Base-by-base conservation (phyloP, 2,797 vertebrate species). In the Eupleurogrammus muticus region DNA sequence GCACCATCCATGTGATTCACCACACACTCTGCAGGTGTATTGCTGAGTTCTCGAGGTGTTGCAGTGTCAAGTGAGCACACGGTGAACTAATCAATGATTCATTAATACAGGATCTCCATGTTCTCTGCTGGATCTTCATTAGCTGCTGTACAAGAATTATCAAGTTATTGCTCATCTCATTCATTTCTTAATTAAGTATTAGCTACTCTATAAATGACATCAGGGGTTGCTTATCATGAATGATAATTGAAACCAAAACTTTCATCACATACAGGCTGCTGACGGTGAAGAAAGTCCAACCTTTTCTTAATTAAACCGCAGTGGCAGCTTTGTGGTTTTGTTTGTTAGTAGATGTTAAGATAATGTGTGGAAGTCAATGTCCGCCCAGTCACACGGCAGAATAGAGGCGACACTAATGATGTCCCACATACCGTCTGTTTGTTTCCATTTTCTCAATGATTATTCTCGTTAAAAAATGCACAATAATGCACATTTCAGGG, bases 401-500 rank as follows among this genome's bases (percentile, higher is more conserved):
- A 50, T 40, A 4, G 2, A 68, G 66, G 6, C 32, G 3, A 28
- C 6, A 28, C 3, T 69, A 77, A 76, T 74, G 52, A 74, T 63
- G 66, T 69, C 16, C 55, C 49, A 59, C 57, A 54, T 58, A 54
- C 9, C 32, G 20, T 55, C n/a, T 19, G 3, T 76, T 71, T 38
- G 36, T 73, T 78, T 46, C 21, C 53, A 52, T 66, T 74, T 38
- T 40, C 57, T 0, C 34, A n/a, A 76, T 1, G 1, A 23, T 42
- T 71, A 34, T 38, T 64, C 38, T 51, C 57, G 21, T 35, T 64
- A 77, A 75, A 75, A 83, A 70, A 36, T 62, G 28, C 48, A 79
- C 40, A 59, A 42, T 73, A 70, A 83, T 78, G 44, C 42, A 58
- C 83, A 75, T 76, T 83, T 79, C 49, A 69, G 57, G 21, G 24